Evolutionary conservation across 2,113 vertebrate genomes (phyloP).

Genomic region (Corythornis cristatus): DNA sequence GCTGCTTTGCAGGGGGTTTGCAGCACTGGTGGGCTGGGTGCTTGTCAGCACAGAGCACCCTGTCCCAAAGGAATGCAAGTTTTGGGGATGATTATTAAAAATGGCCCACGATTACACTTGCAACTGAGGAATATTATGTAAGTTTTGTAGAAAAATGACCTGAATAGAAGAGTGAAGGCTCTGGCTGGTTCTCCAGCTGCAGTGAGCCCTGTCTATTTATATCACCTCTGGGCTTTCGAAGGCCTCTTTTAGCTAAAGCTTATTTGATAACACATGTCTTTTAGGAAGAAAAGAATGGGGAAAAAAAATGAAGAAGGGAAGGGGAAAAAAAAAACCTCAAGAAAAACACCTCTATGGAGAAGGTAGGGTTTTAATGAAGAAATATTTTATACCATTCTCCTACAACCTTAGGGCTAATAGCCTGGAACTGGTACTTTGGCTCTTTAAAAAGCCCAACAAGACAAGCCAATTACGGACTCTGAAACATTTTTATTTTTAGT

Average conservation of each 20-base stretch:
- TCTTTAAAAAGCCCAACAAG: conserved; percentile 79
- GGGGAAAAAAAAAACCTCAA: background rate
- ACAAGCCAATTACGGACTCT: conserved; percentile 76
- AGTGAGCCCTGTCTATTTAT: conserved; percentile 48
- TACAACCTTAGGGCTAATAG: conserved; percentile 77
- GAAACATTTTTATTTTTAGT: conserved; percentile 81
- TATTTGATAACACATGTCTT: conserved; percentile 20
- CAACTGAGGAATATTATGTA: background rate
- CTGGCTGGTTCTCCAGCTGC: conserved; percentile 52
- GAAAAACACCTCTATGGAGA: conserved; percentile 45
- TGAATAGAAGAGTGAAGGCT: conserved; percentile 54
- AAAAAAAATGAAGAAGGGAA: background rate
- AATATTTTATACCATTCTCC: conserved; percentile 72
- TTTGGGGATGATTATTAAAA: background rate
- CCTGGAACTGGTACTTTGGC: conserved; percentile 81
- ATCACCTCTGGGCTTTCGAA: conserved; percentile 51
- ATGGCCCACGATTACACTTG: background rate
- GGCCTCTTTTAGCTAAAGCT: conserved; percentile 49
- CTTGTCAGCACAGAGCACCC: background rate
- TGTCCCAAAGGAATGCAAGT: background rate
- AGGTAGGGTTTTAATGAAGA: conserved; percentile 76
- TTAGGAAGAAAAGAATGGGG: conserved; percentile 37
- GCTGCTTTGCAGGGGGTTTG: background rate
- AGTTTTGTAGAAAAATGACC: conserved; percentile 50
- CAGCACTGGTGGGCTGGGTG: background rate